A percentile compares a stretch with the other conserved stretches of the same genome.
These are phyloP conservation scores for Cyprinodon variegatus DNA, from an alignment of 2,113 vertebrate genomes.

Conservation along the genomic window DNA sequence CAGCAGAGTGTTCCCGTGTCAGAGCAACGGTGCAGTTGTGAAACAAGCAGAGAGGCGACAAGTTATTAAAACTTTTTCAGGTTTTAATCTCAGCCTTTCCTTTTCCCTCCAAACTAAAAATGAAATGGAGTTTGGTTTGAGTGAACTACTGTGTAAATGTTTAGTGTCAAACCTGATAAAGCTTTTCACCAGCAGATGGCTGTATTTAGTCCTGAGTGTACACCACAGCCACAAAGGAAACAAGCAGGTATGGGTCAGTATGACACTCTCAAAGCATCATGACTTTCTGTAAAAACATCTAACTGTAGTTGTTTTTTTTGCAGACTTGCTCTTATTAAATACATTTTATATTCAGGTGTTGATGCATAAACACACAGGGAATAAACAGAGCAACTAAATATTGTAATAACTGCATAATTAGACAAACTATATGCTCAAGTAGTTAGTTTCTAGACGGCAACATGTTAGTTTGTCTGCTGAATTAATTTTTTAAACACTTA, in stretches of 20 bases:
- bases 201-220: conserved; percentile 38
- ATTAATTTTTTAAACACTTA: not conserved
- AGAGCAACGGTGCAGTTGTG: conserved; percentile 17
- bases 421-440: not conserved
- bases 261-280: not conserved
- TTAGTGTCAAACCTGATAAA: conserved; percentile 53
- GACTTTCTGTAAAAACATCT: not conserved
- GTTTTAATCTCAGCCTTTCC: not conserved
- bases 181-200: conserved; percentile 68
- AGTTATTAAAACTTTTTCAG: not conserved
- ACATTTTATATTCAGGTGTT: no score
- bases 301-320: not conserved
- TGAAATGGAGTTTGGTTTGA: conserved; percentile 29
- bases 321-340: not conserved
- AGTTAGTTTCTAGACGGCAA: not conserved
- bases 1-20: not conserved
- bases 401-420: not conserved
- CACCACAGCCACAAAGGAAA: conserved; percentile 40
- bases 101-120: not conserved
- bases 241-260: not conserved
- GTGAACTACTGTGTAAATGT: conserved; percentile 25
- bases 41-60: conserved; percentile 13
- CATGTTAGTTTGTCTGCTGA: not conserved
- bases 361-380: no score
- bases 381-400: no score